These are phyloP conservation scores for Strix occidentalis DNA, from an alignment of 2,797 vertebrate genomes.

Conservation along the genomic window DNA sequence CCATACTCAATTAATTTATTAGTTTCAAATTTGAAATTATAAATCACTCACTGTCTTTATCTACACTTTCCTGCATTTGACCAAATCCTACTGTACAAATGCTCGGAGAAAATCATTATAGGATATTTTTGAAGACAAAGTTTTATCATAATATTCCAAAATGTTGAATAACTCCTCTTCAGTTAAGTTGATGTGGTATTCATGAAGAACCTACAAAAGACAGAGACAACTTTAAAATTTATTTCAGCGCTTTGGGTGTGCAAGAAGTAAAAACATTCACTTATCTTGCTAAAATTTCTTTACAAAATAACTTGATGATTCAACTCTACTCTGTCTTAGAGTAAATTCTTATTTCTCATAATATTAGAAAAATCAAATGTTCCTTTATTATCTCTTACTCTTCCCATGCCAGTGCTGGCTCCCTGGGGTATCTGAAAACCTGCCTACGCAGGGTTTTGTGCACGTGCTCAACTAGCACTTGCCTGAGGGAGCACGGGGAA, in stretches of 20 bases:
- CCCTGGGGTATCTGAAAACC: not conserved
- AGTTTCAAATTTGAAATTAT: constrained; percentile 24
- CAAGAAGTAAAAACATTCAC: not conserved
- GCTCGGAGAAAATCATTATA: constrained; percentile 81
- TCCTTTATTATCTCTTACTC: not conserved
- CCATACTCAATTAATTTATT: not conserved
- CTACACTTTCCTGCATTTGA: not conserved
- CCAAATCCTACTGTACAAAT: constrained; percentile 71
- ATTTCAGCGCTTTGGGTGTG: not conserved
- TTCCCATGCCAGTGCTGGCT: not conserved
- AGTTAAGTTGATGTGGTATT: constrained; percentile 69
- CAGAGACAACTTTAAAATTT: not conserved
- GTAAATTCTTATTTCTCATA: not conserved
- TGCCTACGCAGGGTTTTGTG: not conserved
- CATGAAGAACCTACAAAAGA: constrained; percentile 72
- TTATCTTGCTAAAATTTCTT: not conserved
- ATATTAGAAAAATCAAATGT: not conserved
- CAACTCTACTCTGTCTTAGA: not conserved
- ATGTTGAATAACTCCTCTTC: constrained; percentile 81
- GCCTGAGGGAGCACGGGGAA: not conserved
- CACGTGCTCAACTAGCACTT: not conserved
- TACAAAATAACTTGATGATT: not conserved
- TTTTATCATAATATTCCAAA: constrained; percentile 78
- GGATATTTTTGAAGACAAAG: constrained; percentile 73
- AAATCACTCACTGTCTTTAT: constrained; percentile 7